These are phyloP conservation scores for Limonius californicus DNA, from an alignment of 1,140 invertebrate species.

Conservation along the genomic window DNA sequence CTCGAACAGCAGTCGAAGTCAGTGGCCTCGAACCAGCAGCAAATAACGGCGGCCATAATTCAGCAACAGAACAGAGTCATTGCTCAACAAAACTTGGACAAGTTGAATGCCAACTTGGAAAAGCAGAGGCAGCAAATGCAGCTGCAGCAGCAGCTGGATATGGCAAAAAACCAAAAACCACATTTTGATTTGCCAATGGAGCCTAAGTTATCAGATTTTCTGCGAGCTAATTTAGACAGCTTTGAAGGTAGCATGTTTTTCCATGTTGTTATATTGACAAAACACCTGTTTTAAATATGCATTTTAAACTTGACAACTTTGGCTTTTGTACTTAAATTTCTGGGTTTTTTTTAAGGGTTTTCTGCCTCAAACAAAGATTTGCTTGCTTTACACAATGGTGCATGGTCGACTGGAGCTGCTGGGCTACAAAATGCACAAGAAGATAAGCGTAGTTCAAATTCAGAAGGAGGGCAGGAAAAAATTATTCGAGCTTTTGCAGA, in stretches of 20 bases:
- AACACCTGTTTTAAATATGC: too few relatives aligned
- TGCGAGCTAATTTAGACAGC: conserved; percentile 65
- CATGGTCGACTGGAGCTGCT: conserved; percentile 48
- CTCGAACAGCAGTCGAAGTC: conserved; percentile 44
- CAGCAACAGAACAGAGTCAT: conserved; percentile 56
- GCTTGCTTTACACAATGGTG: conserved; percentile 64
- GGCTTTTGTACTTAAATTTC: too few relatives aligned
- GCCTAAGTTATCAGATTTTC: conserved; percentile 58
- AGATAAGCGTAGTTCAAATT: conserved; percentile 28
- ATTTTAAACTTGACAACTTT: too few relatives aligned
- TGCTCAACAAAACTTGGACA: conserved; percentile 55
- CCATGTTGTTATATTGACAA: too few relatives aligned
- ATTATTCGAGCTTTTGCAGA: conserved; percentile 77
- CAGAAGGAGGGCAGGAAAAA: conserved; percentile 68
- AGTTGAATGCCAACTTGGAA: conserved; percentile 53
- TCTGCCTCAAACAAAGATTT: conserved; percentile 62
- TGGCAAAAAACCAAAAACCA: conserved; percentile 42
- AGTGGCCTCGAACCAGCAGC: conserved; percentile 45
- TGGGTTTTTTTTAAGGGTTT: conserved; percentile 31
- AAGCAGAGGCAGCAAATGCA: conserved; percentile 53
- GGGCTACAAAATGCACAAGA: conserved; percentile 35
- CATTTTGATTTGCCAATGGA: conserved; percentile 50
- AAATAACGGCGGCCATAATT: conserved; percentile 54
- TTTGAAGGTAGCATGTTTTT: conserved; percentile 63
- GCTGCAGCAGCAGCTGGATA: conserved; percentile 39